Evolutionary conservation across 2,797 vertebrate genomes (phyloP), one percentile per base, ranked within the genome.

Genomic region (Silurus aristotelis): DNA sequence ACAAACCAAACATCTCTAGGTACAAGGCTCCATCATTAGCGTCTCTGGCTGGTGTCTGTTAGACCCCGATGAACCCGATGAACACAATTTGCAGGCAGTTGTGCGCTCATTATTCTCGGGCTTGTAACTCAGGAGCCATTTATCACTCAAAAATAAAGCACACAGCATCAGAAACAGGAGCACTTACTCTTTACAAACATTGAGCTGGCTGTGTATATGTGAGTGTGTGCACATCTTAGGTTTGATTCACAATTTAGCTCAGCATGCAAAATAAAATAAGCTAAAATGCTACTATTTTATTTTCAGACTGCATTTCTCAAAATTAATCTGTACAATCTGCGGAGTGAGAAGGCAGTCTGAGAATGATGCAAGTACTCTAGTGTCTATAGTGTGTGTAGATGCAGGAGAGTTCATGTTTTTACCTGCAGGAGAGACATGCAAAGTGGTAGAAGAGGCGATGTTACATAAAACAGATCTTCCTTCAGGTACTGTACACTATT

Each of bases 11-110:
- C 20, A 38, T 15, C 58, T n/a, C 58, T 43, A 43, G 56, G 77
- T 63, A 12, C 22, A 61, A 60, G 58, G 19, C 19, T n/a, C 63
- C 77, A 63, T 79, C 60, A 63, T 63, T 79, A 46, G 31, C 3
- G 6, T 79, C 20, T 63, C 56, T 63, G 38, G 60, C 2, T 63
- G 38, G 43, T 63, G 77, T 63, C 58, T 25, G 58, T 61, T 79
- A 61, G 76, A 78, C 56, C 27, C 58, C 3, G 58, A 22, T 78
- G 60, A 63, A n/a, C 58, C 20, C 6, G 14, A 46, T 1, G 60
- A 63, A 17, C 20, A 79, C 60, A 46, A 46, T 79, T 63, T 43
- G 27, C 27, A 77, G 75, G 75, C 56, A 9, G 27, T 77, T 78
- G 31, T 46, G 20, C 5, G 13, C 31, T 79, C 60, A 46, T 63